phyloP scores from a whole-genome alignment of 2,113 vertebrate species.

The Ptyas mucosa region DNA sequence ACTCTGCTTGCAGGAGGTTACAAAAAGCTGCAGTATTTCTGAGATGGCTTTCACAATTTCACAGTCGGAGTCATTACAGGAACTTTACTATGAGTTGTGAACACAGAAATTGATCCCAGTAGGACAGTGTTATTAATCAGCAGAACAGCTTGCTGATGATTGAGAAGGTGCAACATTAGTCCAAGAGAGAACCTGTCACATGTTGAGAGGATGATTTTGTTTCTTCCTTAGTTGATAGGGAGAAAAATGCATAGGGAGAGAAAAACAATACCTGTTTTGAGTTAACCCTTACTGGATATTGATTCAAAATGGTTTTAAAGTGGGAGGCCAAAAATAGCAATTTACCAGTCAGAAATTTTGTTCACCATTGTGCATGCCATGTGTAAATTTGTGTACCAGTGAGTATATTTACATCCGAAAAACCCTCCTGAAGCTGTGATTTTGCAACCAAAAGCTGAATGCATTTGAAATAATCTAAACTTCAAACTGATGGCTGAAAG shows the following conservation, averaged over 20 bases:
- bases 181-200: background rate
- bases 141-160: background rate
- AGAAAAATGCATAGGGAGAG: background rate
- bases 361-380: background rate
- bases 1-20: background rate
- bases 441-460: background rate
- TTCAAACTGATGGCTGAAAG: background rate
- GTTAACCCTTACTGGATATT: constrained; percentile 13
- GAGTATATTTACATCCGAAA: background rate
- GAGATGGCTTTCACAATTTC: background rate
- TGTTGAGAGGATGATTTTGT: background rate
- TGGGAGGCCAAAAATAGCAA: background rate
- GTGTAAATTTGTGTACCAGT: background rate
- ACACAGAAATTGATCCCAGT: constrained; percentile 9
- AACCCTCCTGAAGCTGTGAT: background rate
- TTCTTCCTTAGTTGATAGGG: background rate
- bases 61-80: background rate
- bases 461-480: background rate
- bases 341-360: constrained; percentile 8
- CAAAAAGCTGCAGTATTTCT: background rate
- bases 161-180: background rate
- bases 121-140: background rate
- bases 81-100: fast-evolving
- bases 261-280: background rate
- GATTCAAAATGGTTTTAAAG: constrained; percentile 9